Conservation (phyloP, 2,797 vertebrate genomes). For the Coracias cyanogaster region DNA sequence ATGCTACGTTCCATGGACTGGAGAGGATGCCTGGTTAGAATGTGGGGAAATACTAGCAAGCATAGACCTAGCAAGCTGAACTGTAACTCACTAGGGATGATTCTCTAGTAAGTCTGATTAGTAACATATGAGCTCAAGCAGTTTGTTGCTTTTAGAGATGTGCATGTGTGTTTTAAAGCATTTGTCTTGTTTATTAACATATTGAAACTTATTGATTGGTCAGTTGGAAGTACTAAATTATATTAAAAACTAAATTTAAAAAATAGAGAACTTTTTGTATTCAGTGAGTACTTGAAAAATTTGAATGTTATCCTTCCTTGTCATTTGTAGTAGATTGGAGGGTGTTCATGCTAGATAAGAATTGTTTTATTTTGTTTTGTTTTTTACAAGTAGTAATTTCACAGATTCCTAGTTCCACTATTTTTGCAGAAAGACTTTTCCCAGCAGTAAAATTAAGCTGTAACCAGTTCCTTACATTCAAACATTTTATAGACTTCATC, state of each 20-base stretch:
- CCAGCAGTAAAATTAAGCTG: neutral
- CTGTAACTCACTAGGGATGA: fast-evolving
- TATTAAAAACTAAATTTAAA: neutral
- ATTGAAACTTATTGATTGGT: neutral
- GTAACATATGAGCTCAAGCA: neutral
- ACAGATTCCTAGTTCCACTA: neutral
- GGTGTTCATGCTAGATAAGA: neutral
- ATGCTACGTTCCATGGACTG: neutral
- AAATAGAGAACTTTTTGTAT: neutral
- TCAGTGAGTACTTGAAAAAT: neutral
- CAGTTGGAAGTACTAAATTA: neutral
- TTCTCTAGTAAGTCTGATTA: neutral
- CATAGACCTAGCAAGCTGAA: neutral
- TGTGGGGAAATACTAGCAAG: neutral
- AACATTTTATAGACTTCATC: constrained; percentile 8
- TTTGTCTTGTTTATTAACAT: neutral
- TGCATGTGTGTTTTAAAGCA: neutral
- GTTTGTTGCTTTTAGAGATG: neutral
- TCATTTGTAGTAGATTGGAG: neutral
- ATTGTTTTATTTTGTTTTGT: neutral
- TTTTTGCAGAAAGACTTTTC: constrained; percentile 12
- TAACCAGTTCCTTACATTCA: constrained; percentile 29
- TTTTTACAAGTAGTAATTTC: constrained; percentile 18
- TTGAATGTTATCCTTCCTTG: neutral
- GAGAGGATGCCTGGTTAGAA: neutral